phyloP scores from a whole-genome alignment of 2,797 vertebrate species.

The Lindbergichthys nudifrons region DNA sequence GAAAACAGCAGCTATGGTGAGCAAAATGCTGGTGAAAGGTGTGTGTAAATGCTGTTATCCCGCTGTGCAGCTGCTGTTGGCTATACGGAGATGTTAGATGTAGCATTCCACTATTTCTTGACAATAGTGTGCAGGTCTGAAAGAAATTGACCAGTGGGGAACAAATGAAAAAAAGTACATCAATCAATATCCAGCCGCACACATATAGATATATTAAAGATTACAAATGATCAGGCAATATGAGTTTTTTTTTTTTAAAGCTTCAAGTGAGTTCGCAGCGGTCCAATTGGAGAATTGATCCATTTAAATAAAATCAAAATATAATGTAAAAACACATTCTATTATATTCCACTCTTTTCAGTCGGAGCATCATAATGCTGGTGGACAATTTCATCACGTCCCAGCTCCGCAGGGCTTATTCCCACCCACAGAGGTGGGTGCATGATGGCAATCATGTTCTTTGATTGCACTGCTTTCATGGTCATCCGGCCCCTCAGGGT shows the following conservation, averaged over 20 bases:
- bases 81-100: neutral
- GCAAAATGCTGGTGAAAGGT: neutral
- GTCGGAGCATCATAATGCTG: constrained; percentile 1
- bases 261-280: neutral
- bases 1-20: neutral
- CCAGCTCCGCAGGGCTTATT: constrained; percentile 8
- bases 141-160: accelerated
- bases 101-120: constrained; percentile 8
- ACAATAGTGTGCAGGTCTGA: neutral
- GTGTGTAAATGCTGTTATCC: constrained; percentile 9
- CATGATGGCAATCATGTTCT: constrained; percentile 44
- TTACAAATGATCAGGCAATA: neutral
- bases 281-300: neutral
- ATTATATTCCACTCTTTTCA: constrained; percentile 13
- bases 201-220: neutral
- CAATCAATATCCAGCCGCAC: neutral
- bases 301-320: neutral
- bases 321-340: constrained; percentile 7
- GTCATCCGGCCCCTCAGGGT: constrained; percentile 27
- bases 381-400: constrained; percentile 38
- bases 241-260: neutral
- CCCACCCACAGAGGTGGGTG: constrained; percentile 36
- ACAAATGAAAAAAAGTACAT: neutral
- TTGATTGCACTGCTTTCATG: constrained; percentile 56
- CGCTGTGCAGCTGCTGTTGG: constrained; percentile 21